These are phyloP conservation scores for Magallana gigas DNA, from an alignment of 1,140 invertebrate species.

Conservation along the genomic window DNA sequence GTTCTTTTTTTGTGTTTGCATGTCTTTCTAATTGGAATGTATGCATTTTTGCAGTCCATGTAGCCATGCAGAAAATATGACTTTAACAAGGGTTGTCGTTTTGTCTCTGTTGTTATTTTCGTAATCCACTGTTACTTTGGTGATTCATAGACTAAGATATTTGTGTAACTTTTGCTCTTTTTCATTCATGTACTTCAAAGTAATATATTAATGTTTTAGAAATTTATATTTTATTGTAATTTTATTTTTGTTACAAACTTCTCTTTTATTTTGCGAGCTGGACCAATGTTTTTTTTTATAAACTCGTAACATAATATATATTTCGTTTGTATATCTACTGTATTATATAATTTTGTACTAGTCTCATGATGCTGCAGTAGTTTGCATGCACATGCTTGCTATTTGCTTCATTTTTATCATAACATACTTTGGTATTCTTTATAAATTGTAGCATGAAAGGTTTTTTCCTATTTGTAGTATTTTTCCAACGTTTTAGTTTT, in stretches of 20 bases:
- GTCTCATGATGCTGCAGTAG: neutral
- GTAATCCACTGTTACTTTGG: neutral
- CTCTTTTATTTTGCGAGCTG: neutral
- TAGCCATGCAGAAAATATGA: too few relatives aligned
- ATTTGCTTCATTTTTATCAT: too few relatives aligned
- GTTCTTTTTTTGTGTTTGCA: too few relatives aligned
- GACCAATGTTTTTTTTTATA: slow-evolving; percentile 6
- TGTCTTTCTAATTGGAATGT: too few relatives aligned
- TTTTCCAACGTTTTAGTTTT: too few relatives aligned
- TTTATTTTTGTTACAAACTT: too few relatives aligned
- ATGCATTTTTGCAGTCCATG: too few relatives aligned
- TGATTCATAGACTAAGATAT: neutral
- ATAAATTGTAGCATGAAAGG: too few relatives aligned
- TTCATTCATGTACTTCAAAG: neutral
- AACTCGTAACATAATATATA: neutral
- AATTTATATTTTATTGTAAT: slow-evolving; percentile 21
- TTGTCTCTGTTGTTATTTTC: neutral
- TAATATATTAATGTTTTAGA: slow-evolving; percentile 21
- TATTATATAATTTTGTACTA: slow-evolving; percentile 10
- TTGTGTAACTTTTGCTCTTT: neutral
- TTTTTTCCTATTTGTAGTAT: too few relatives aligned
- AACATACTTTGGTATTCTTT: too few relatives aligned
- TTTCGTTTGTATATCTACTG: neutral
- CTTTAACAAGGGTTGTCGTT: too few relatives aligned
- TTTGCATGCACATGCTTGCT: neutral